phyloP scores from a whole-genome alignment of 2,797 vertebrate genomes.

The Acridotheres tristis region DNA sequence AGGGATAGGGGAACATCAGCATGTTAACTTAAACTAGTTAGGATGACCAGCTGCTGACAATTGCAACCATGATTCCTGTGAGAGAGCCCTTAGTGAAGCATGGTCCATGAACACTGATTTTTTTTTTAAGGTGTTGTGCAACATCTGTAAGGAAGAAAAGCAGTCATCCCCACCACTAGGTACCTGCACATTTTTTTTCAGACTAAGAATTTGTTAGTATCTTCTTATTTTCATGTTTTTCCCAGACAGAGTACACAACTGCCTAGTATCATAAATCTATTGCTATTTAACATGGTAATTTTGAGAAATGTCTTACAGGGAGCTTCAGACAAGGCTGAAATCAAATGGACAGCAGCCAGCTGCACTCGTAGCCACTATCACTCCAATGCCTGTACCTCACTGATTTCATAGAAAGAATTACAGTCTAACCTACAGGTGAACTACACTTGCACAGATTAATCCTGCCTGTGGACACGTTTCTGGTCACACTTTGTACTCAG shows the following conservation, averaged over 20 bases:
- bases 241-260: background rate
- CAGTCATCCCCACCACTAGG: background rate
- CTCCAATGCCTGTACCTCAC: background rate
- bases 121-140: background rate
- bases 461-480: accelerated
- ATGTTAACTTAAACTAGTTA: background rate
- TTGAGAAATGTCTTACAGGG: background rate
- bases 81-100: background rate
- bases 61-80: background rate
- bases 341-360: background rate
- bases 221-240: background rate
- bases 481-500: background rate
- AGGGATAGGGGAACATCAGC: background rate
- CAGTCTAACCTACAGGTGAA: background rate
- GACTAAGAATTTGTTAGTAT: background rate
- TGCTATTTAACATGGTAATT: background rate
- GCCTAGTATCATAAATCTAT: background rate
- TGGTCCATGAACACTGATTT: accelerated
- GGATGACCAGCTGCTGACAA: background rate
- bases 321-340: background rate
- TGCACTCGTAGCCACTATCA: accelerated
- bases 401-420: background rate
- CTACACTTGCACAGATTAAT: background rate
- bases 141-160: background rate
- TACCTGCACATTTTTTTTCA: accelerated